phyloP scores from a whole-genome alignment of 2,888 invertebrate genomes.

The Polydrusus cervinus region DNA sequence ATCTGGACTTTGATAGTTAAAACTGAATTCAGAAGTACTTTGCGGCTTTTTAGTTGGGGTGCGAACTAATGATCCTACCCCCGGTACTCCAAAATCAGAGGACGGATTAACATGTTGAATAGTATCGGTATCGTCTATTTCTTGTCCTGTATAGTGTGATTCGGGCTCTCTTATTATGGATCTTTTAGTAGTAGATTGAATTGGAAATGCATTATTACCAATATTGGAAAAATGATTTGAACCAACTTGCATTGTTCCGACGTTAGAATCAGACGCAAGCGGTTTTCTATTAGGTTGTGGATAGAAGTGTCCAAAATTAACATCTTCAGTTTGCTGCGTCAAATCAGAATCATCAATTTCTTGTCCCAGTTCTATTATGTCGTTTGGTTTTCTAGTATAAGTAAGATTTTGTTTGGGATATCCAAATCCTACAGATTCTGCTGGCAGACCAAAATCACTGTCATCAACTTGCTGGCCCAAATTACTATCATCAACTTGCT shows the following conservation, averaged over 20 bases:
- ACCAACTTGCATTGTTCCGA: not conserved
- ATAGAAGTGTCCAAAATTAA: not conserved
- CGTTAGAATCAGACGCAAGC: not conserved
- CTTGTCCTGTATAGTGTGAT: slow-evolving; percentile 52
- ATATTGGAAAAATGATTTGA: not conserved
- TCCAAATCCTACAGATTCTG: slow-evolving; percentile 42
- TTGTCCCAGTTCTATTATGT: slow-evolving; percentile 24
- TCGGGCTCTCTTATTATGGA: not conserved
- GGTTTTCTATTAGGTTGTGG: not conserved
- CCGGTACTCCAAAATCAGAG: not conserved
- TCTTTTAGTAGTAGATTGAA: slow-evolving; percentile 3
- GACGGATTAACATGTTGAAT: not conserved
- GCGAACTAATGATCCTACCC: not conserved
- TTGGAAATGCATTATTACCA: not conserved
- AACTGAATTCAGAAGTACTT: not conserved
- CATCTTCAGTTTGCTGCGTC: slow-evolving; percentile 50
- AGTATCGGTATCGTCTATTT: slow-evolving; percentile 48
- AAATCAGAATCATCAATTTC: slow-evolving; percentile 52
- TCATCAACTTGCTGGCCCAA: slow-evolving; percentile 48
- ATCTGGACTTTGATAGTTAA: not conserved
- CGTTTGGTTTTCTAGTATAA: slow-evolving; percentile 46
- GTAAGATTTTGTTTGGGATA: not conserved
- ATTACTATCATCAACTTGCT: slow-evolving; percentile 35
- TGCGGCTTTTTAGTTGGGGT: slow-evolving; percentile 1
- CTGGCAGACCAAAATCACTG: slow-evolving; percentile 58